These are phyloP conservation scores for Parnassius smintheus DNA, from an alignment of 2,888 invertebrate genomes.

Conservation along the genomic window DNA sequence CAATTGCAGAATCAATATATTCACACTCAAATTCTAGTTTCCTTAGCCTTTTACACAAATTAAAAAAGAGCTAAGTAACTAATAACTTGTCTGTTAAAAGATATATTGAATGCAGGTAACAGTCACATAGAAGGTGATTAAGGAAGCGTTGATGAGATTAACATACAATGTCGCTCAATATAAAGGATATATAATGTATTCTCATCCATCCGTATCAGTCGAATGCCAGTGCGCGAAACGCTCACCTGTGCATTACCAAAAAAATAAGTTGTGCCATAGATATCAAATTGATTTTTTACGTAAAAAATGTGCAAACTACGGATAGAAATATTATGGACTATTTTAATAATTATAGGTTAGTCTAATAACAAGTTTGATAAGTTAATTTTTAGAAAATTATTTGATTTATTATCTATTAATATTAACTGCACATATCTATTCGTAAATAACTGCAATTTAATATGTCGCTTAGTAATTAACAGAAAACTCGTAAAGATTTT, in stretches of 20 bases:
- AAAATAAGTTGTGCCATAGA: constrained; percentile 22
- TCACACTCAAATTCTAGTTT: too few relatives aligned
- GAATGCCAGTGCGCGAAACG: constrained; percentile 24
- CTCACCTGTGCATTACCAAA: constrained; percentile 13
- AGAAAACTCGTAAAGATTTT: too few relatives aligned
- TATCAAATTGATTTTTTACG: constrained; percentile 10
- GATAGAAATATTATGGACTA: constrained; percentile 17
- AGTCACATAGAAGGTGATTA: constrained; percentile 10
- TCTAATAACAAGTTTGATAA: background rate
- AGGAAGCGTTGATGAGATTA: constrained; percentile 16
- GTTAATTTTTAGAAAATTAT: too few relatives aligned
- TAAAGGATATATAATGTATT: constrained; percentile 11
- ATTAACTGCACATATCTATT: too few relatives aligned
- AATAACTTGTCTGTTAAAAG: too few relatives aligned
- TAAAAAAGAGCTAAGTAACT: too few relatives aligned
- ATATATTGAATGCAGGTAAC: background rate
- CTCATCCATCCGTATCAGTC: constrained; percentile 22
- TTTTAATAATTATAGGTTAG: constrained; percentile 22
- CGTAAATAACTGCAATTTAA: too few relatives aligned
- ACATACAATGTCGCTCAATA: constrained; percentile 22
- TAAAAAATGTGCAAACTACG: constrained; percentile 12
- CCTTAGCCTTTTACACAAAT: too few relatives aligned
- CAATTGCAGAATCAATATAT: too few relatives aligned
- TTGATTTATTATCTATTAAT: too few relatives aligned
- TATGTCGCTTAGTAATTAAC: too few relatives aligned